These are phyloP conservation scores for Neoniphon sammara DNA, from an alignment of 2,797 vertebrate genomes.

Conservation along the genomic window DNA sequence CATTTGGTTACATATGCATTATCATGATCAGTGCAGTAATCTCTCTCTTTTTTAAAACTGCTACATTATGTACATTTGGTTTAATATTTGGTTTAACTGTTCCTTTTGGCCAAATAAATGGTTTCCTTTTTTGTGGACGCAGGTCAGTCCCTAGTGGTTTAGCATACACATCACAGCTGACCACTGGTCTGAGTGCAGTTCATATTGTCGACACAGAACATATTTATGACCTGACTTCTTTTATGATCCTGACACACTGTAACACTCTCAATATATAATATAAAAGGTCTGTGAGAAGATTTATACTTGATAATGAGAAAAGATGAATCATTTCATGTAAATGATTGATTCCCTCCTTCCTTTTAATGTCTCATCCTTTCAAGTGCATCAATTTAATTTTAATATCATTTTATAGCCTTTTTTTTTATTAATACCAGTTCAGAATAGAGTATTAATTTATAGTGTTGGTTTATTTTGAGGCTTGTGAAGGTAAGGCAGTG, in stretches of 20 bases:
- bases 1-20: background rate
- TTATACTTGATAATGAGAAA: background rate
- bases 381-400: background rate
- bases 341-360: background rate
- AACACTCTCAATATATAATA: background rate
- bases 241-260: background rate
- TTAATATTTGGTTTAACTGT: background rate
- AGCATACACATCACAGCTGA: constrained; percentile 66
- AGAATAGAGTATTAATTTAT: no score
- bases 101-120: constrained; percentile 16
- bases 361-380: background rate
- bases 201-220: no score
- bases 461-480: constrained; percentile 43
- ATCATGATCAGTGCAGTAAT: background rate
- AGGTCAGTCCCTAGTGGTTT: constrained; percentile 83
- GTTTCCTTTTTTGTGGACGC: constrained; percentile 57
- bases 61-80: no score
- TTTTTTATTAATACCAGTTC: constrained; percentile 6
- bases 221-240: background rate
- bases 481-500: constrained; percentile 1
- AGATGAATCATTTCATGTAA: background rate
- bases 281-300: background rate
- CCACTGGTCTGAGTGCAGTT: constrained; percentile 2
- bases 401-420: background rate
- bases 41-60: background rate